Base-by-base conservation (phyloP, 2,888 invertebrate species). In the Drosophila vallismaia region DNA sequence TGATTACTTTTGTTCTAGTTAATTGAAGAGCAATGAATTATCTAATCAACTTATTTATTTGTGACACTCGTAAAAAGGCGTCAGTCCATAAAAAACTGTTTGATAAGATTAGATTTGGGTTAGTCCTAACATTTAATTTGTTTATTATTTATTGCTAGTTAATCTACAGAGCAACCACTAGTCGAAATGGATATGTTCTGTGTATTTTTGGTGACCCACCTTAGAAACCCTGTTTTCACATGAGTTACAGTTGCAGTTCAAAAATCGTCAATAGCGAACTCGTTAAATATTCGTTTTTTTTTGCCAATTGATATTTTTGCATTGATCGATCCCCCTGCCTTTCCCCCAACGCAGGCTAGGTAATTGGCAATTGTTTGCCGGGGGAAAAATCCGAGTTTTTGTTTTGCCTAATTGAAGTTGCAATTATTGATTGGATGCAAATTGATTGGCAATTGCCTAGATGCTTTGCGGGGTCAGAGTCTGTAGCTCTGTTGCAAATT, bases 331-430 rank as follows among this genome's bases (percentile, higher is more conserved):
- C 42, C 24, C 28, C 31, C 19, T 42, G 2, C 53, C 14, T 28
- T 28, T 14, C 40, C 40, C 19, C 19, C 40, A 40, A 12, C 14
- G 40, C 7, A 1, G 8, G 19, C 19, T 19, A 2, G 46, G 60
- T 78, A 82, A 82, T 82, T 82, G 88, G 85, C 76, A 87, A 78
- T 82, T 84, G 73, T 69, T 77, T 51, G 73, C 4, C 10, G 42
- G 14, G 14, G 14, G 44, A 48, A 52, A 56, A 68, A 59, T 53
- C 63, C 6, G 26, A 53, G 64, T 49, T 72, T 72, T 60, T 71
- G 73, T 76, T 73, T 77, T 74, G 60, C 57, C 77, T 88, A 83
- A 86, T 88, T 88, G 88, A 88, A 86, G 77, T 79, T 77, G 84
- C 83, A 86, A 84, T 84, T 86, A 84, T 88, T 84, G 77, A 84